These are phyloP conservation scores for Scaptodrosophila latifasciaeformis DNA, from an alignment of 2,888 invertebrate species.

Conservation along the genomic window DNA sequence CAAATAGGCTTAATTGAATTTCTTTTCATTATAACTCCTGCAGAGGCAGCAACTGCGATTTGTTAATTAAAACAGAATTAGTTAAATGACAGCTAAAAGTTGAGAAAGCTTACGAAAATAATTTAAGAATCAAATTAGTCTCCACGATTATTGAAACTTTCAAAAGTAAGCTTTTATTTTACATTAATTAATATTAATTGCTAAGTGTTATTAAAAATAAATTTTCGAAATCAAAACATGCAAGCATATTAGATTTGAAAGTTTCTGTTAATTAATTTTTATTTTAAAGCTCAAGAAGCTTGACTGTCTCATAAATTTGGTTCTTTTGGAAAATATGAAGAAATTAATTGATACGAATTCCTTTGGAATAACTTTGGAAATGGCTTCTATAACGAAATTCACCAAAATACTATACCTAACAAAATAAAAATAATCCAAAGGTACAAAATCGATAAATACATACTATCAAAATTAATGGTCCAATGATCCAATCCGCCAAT, in stretches of 20 bases:
- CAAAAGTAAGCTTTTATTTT: neutral
- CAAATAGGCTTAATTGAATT: slow-evolving; percentile 76
- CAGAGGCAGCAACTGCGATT: slow-evolving; percentile 36
- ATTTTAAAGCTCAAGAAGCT: neutral
- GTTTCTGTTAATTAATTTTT: neutral
- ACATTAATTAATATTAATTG: neutral
- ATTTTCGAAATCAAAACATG: neutral
- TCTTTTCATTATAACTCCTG: slow-evolving; percentile 47
- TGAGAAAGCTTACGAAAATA: neutral
- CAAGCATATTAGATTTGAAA: neutral
- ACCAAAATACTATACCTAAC: neutral
- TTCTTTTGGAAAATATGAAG: neutral
- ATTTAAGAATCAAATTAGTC: neutral
- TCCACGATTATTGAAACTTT: neutral
- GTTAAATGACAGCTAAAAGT: neutral
- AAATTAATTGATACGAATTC: neutral
- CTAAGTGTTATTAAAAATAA: too few species aligned
- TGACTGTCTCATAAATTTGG: too few species aligned
- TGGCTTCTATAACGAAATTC: too few species aligned
- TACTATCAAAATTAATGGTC: slow-evolving; percentile 66
- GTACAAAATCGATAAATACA: too few species aligned
- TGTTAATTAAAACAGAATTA: slow-evolving; percentile 69
- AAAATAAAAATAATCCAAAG: neutral
- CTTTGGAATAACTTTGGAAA: too few species aligned
- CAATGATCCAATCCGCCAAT: slow-evolving; percentile 29